A percentile compares a stretch with the other conserved stretches of the same genome.
Evolutionary conservation across 2,888 invertebrate species (phyloP).

Genomic region (Clitarchus hookeri): DNA sequence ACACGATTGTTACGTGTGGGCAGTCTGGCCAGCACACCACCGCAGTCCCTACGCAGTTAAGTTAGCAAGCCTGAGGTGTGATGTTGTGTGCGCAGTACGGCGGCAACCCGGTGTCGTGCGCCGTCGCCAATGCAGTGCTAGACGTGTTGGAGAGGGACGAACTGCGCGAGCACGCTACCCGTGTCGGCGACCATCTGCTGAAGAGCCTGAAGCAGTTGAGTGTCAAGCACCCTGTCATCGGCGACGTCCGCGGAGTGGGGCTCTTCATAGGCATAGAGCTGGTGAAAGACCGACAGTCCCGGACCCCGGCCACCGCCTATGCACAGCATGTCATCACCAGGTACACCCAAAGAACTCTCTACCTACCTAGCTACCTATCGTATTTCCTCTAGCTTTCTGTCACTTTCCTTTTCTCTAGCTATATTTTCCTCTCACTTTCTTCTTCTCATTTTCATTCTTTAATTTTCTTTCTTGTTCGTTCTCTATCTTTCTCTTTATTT

Average conservation of each 20-base stretch:
- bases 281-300: constrained; percentile 74
- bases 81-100: constrained; percentile 72
- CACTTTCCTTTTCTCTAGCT: too few species aligned
- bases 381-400: too few species aligned
- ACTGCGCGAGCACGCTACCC: constrained; percentile 78
- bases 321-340: constrained; percentile 76
- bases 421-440: too few species aligned
- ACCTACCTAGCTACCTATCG: background rate
- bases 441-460: too few species aligned
- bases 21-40: too few species aligned
- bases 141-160: constrained; percentile 89
- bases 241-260: constrained; percentile 88
- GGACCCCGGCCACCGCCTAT: constrained; percentile 81
- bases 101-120: constrained; percentile 98
- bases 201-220: constrained; percentile 69
- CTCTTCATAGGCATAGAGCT: constrained; percentile 95
- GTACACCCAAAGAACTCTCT: constrained; percentile 53
- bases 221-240: constrained; percentile 77
- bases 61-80: background rate
- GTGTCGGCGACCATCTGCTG: constrained; percentile 81
- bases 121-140: constrained; percentile 92
- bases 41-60: too few species aligned
- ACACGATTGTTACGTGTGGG: too few species aligned
- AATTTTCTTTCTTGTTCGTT: too few species aligned
- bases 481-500: too few species aligned